Evolutionary conservation across 2,797 vertebrate species (phyloP), one percentile per base, ranked within the genome.

Genomic region (Ptychadena robeensis): DNA sequence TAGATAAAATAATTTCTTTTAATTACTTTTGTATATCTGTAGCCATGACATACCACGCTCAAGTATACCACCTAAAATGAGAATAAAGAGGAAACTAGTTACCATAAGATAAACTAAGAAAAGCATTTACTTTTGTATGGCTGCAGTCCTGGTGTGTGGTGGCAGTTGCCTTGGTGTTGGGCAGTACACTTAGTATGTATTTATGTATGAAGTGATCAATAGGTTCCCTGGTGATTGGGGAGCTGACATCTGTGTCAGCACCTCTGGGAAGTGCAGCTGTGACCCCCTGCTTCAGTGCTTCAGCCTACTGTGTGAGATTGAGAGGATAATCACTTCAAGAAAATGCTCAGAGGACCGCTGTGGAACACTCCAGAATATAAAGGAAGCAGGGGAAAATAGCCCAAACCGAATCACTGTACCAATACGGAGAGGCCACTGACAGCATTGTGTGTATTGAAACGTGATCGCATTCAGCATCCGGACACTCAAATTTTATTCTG

Each of bases 181-280:
- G 70, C 27, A 53, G 70, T 48, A 61, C 18, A 84, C 69, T 80
- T 80, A 80, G 57, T 80, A 85, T 85, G 82, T 74, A 85, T 85
- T 80, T 85, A 85, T 85, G 82, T 76, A 85, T 85, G 82, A 73
- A 74, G 82, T 69, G 82, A 85, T 85, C 77, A 75, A 74, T 85
- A 71, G 71, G 71, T 57, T 80, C 78, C 71, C 78, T 53, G 59
- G 82, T 80, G 82, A 85, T 80, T 74, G 71, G 44, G 73, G 35
- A 69, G 80, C 66, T 65, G 64, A 70, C 82, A 80, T 85, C 53
- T 80, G 72, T 79, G 76, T 68, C 70, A 69, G 82, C 71, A 75
- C 82, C 82, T 80, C 72, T 76, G 77, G 78, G 82, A 80, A 15
- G 48, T 37, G 57, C 78, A 27, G 71, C 77, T 80, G 77, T 75